These are phyloP conservation scores for Drosophila recens DNA, from an alignment of 2,888 invertebrate species.

Conservation along the genomic window DNA sequence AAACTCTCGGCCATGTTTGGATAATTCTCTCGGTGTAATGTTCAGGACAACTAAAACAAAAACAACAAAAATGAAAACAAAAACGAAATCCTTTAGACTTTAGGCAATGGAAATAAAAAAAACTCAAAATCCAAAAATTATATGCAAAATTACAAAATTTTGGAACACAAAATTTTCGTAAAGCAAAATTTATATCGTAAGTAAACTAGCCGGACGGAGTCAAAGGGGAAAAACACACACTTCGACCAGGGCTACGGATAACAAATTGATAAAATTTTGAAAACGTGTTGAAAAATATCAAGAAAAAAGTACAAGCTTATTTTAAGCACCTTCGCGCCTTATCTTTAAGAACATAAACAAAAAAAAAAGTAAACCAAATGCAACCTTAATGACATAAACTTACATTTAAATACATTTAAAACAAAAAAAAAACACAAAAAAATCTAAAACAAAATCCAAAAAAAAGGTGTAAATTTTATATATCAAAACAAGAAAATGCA, in stretches of 20 bases:
- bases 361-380: constrained; percentile 57
- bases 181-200: constrained; percentile 69
- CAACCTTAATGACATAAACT: constrained; percentile 67
- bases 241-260: constrained; percentile 45
- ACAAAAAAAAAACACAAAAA: constrained; percentile 52
- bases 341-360: constrained; percentile 87
- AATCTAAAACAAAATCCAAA: constrained; percentile 49
- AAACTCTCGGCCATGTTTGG: constrained; percentile 85
- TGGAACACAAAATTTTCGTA: constrained; percentile 82
- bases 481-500: constrained; percentile 56
- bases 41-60: constrained; percentile 83
- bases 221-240: constrained; percentile 44
- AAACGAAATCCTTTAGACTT: constrained; percentile 63
- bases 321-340: constrained; percentile 91
- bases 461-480: constrained; percentile 73
- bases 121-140: constrained; percentile 76
- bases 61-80: constrained; percentile 60
- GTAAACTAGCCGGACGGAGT: constrained; percentile 52
- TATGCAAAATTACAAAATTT: constrained; percentile 82
- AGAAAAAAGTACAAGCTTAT: constrained; percentile 90
- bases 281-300: constrained; percentile 86
- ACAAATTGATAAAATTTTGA: constrained; percentile 77
- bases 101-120: constrained; percentile 56
- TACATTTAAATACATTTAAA: constrained; percentile 74
- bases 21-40: constrained; percentile 85